A percentile compares a stretch with the other conserved stretches of the same genome.
Conservation (phyloP, 2,797 vertebrate species). For the Toxotes lorentzi region DNA sequence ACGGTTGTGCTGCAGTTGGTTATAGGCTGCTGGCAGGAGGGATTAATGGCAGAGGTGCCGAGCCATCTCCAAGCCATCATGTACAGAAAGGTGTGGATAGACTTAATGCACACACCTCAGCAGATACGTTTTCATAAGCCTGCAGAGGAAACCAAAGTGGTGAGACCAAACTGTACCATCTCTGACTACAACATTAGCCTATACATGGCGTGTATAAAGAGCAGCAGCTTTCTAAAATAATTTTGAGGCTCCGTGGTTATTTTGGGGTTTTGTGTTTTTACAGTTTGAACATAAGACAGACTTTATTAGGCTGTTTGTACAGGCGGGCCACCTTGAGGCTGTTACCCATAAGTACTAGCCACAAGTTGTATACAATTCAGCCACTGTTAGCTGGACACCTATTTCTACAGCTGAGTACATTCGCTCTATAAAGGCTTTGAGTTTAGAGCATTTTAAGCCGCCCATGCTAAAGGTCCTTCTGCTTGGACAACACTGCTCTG, state of each 20-base stretch:
- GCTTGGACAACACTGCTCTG: background rate
- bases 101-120: constrained; percentile 36
- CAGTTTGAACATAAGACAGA: constrained; percentile 53
- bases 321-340: constrained; percentile 49
- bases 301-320: constrained; percentile 60
- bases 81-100: background rate
- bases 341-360: constrained; percentile 58
- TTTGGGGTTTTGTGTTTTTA: constrained; percentile 37
- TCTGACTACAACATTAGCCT: constrained; percentile 8
- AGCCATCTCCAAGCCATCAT: constrained; percentile 24
- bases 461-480: background rate
- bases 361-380: constrained; percentile 53
- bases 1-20: background rate
- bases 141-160: background rate
- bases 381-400: constrained; percentile 48
- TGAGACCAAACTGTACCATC: constrained; percentile 17
- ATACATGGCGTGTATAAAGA: constrained; percentile 24
- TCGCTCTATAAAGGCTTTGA: constrained; percentile 20
- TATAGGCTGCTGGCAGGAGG: background rate
- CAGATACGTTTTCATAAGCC: constrained; percentile 24
- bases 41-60: constrained; percentile 20
- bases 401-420: constrained; percentile 54
- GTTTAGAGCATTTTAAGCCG: constrained; percentile 27
- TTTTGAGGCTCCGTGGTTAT: constrained; percentile 39
- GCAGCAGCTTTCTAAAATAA: constrained; percentile 53